phyloP scores from a whole-genome alignment of 1,140 invertebrate genomes.

The Metaphire vulgaris region DNA sequence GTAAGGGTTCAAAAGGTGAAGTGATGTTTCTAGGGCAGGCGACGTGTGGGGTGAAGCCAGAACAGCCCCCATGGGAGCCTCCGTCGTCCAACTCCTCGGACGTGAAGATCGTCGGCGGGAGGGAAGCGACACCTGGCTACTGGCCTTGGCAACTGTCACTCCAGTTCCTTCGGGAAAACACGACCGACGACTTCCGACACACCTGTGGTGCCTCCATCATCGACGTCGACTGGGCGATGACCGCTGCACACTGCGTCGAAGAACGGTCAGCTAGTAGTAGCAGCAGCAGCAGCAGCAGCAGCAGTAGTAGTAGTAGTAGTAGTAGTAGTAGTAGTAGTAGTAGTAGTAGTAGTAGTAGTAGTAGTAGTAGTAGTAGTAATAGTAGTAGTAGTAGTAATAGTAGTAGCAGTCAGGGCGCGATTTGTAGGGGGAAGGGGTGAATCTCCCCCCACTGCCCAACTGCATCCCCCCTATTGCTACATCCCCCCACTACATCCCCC shows the following conservation, averaged over 20 bases:
- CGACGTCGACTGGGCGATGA: neutral
- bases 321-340: no score
- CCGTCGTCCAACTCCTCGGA: neutral
- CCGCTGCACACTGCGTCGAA: conserved; percentile 7
- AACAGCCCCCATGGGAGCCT: neutral
- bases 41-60: conserved; percentile 13
- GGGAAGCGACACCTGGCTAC: conserved; percentile 10
- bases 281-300: no score
- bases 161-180: neutral
- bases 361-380: no score
- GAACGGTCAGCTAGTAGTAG: neutral
- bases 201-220: neutral
- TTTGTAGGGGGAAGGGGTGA: no score
- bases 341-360: no score
- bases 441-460: no score
- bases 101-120: conserved; percentile 9
- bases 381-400: no score
- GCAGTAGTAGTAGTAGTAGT: no score
- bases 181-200: neutral
- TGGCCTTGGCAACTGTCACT: conserved; percentile 14
- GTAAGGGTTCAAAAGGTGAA: no score
- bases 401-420: no score
- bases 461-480: no score
- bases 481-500: no score
- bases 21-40: conserved; percentile 17